Conservation (phyloP, 2,888 invertebrate genomes). For the Phymatocera aterrima region DNA sequence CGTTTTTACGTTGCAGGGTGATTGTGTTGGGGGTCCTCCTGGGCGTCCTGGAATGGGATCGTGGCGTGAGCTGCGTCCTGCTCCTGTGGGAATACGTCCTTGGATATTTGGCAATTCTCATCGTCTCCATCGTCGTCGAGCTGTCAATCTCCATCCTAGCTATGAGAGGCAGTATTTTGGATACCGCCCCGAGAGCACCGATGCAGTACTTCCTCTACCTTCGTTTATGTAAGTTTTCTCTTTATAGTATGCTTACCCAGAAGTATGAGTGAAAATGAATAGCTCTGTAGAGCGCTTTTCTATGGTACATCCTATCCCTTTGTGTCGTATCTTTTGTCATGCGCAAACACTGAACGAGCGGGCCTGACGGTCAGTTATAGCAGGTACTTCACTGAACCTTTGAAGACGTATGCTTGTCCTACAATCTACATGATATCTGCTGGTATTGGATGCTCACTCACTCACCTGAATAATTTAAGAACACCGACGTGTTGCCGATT, state of each 20-base stretch:
- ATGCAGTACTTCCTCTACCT: conserved; percentile 89
- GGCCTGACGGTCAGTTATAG: conserved; percentile 2
- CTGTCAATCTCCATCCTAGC: conserved; percentile 84
- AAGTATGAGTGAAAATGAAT: not conserved
- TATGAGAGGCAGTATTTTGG: conserved; percentile 87
- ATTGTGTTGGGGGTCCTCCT: conserved; percentile 79
- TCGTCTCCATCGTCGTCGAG: conserved; percentile 81
- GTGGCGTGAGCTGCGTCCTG: conserved; percentile 74
- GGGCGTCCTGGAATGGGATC: conserved; percentile 78
- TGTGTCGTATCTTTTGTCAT: not conserved
- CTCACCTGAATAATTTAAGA: not conserved
- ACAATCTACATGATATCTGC: not conserved
- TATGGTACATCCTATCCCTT: not conserved
- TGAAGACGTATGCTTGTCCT: not conserved
- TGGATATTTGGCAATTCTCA: conserved; percentile 80
- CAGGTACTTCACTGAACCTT: conserved; percentile 1
- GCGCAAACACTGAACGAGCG: not conserved
- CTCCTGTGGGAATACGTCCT: conserved; percentile 79
- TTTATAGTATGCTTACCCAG: not conserved
- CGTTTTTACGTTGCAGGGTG: conserved; percentile 76
- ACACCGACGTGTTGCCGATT: too few species aligned
- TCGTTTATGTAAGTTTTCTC: conserved; percentile 81
- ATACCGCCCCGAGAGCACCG: conserved; percentile 83
- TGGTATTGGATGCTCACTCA: not conserved
- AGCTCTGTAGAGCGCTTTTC: conserved; percentile 3